Conservation (phyloP, 1,140 invertebrate genomes). For the Ips nitidus region DNA sequence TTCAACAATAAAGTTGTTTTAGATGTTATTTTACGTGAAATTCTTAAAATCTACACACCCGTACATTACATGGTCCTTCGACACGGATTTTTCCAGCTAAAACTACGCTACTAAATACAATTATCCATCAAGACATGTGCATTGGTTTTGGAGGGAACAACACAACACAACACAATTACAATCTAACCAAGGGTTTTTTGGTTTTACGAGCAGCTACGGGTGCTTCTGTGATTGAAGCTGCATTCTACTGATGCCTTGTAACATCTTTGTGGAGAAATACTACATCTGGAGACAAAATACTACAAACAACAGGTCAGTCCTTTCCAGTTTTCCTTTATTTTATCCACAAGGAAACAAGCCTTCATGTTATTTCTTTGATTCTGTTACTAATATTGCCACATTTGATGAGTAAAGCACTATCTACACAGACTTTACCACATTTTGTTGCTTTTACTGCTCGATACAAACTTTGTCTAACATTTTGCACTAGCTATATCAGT, state of each 20-base stretch:
- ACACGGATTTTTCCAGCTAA: slow-evolving; percentile 7
- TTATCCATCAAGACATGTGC: not conserved
- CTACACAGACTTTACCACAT: no score
- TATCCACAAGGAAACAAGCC: not conserved
- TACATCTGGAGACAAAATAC: not conserved
- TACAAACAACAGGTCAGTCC: not conserved
- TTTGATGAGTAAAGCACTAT: not conserved
- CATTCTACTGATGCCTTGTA: not conserved
- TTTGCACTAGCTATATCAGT: not conserved
- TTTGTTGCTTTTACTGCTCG: no score
- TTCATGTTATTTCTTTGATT: not conserved
- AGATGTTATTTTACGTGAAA: slow-evolving; percentile 3
- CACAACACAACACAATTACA: not conserved
- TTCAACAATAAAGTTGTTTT: no score
- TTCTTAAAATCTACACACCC: slow-evolving; percentile 3
- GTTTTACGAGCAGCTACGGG: not conserved
- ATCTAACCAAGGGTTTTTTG: not conserved
- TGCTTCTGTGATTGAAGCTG: not conserved
- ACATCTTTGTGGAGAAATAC: not conserved
- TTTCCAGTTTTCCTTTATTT: not conserved
- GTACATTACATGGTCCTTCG: slow-evolving; percentile 18
- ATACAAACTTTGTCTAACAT: not conserved
- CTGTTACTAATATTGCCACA: not conserved
- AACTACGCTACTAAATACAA: not conserved
- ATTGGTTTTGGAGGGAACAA: not conserved